Base-by-base conservation (phyloP, 2,888 invertebrate species). In the Mesopsocus fuscifrons region DNA sequence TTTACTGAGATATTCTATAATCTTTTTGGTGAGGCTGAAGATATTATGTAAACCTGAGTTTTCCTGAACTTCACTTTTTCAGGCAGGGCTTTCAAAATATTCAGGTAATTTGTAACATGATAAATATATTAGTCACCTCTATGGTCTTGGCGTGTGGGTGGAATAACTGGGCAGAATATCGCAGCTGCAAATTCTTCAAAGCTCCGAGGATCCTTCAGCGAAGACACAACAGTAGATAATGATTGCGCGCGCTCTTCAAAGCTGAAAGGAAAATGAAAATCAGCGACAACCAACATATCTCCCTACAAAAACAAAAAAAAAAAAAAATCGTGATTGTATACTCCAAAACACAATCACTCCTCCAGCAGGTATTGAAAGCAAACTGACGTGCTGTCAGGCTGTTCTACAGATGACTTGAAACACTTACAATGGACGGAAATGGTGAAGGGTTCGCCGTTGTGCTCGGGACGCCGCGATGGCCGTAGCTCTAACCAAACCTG, bases 381-480 rank as follows among this genome's bases (percentile, higher is more conserved):
- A n/a, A n/a, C n/a, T n/a, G n/a, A n/a, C n/a, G n/a, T n/a, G n/a
- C n/a, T n/a, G n/a, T n/a, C n/a, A n/a, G n/a, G n/a, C n/a, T n/a
- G n/a, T n/a, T n/a, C n/a, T n/a, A n/a, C n/a, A n/a, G n/a, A n/a
- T n/a, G n/a, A n/a, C n/a, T n/a, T n/a, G n/a, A 40, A 41, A 18
- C 43, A 67, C 76, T 70, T 69, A 85, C 83, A 81, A 84, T 60
- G 89, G 84, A 62, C 88, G 88, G 65, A 84, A 94, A 54, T 82
- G 77, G 53, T 85, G 79, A 61, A 94, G 71, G 41, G 84, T 81
- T 45, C 85, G 80, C 50, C 95, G 74, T 58, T 91, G 89, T 1
- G 87, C 81, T 48, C 92, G 74, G 52, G 92, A 92, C 43, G 92
- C 95, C 57, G 84, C 82, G 48, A 91, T 72, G 42, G 91, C 92